Evolutionary conservation across 1,140 invertebrate species (phyloP), one percentile per base, ranked within the genome.

Genomic region (Oedothorax gibbosus): DNA sequence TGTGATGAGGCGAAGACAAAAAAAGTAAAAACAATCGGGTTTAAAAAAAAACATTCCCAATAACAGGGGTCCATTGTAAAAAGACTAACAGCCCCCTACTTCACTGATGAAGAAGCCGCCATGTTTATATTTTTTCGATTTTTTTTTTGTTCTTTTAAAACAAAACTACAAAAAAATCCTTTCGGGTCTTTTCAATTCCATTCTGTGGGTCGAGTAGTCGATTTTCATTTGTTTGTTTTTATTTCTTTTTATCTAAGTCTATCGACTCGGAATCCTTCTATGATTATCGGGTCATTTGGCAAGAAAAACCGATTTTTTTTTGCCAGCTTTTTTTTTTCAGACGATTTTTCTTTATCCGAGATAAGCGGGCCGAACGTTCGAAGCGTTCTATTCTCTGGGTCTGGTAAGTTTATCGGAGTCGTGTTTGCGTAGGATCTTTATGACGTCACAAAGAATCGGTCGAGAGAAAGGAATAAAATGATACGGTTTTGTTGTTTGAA

Each of bases 241-340:
- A 9, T 66, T 50, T 68, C 15, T 15, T 14, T 71, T 71, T 71
- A 53, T 71, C 51, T 71, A 71, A 71, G 54, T 53, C 69, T 71
- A 71, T 71, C 69, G 51, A 51, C 69, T 71, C 35, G 35, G 69
- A n/a, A 71, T 71, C 54, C 69, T 11, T 53, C 69, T 71, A 71
- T 71, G 69, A 71, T 71, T 71, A 71, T 51, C 69, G 50, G 69
- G 69, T 71, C 69, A 71, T 71, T 71, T 71, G 69, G 69, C 69
- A 71, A 71, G 69, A 53, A 71, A 53, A 51, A 49, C 54, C 11
- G 64, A 12, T 0, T 21, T 18, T 71, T 71, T 71, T 71, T 53
- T 54, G 3, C n/a, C n/a, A 14, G 57, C n/a, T n/a, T 12, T 60
- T 60, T n/a, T 60, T 60, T 60, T n/a, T 18, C 0, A 7, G 51